Base-by-base conservation (phyloP, 2,888 invertebrate genomes). In the Horisme vitalbata region DNA sequence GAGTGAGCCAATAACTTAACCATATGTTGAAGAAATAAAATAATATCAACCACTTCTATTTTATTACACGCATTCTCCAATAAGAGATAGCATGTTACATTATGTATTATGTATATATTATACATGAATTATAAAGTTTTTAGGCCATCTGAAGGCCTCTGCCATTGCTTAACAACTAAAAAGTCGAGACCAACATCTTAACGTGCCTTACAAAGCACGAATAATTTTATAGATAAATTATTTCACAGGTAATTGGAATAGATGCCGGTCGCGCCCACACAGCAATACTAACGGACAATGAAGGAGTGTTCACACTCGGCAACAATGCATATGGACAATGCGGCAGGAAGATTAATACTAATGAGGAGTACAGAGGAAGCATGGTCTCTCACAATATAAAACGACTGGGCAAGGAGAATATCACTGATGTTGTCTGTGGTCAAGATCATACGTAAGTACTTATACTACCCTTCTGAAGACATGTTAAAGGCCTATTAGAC, bases 321-420 rank as follows among this genome's bases (percentile, higher is more conserved):
- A 97, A 97, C 78, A 99, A 99, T 81, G 92, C 95, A 0, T 97
- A 95, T 71, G 99, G 99, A 0, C 99, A 99, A 75, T 99, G 99
- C 77, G 98, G 97, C 0, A 90, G 98, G 37, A 91, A 91, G 41
- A 92, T 97, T 45, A 92, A 96, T 52, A 77, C 91, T 2, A 91
- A 94, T 45, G 98, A 98, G 76, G 90, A 94, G 39, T 97, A 96
- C 65, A 79, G 71, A 30, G 92, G 91, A 3, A 94, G 93, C 62
- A 91, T 91, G 71, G 86, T 92, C 5, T 88, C 95, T 12, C 90
- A 96, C 77, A 91, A 92, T 46, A 93, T 97, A 36, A 82, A 90
- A 33, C 83, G 88, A 32, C 72, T 95, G 1, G 93, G 93, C 45
- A 91, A 92, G 7, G 91, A 92, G 36, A 85, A 83, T 11, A 92